Conservation (phyloP, 2,888 invertebrate genomes). For the Dasysyrphus tricinctus region DNA sequence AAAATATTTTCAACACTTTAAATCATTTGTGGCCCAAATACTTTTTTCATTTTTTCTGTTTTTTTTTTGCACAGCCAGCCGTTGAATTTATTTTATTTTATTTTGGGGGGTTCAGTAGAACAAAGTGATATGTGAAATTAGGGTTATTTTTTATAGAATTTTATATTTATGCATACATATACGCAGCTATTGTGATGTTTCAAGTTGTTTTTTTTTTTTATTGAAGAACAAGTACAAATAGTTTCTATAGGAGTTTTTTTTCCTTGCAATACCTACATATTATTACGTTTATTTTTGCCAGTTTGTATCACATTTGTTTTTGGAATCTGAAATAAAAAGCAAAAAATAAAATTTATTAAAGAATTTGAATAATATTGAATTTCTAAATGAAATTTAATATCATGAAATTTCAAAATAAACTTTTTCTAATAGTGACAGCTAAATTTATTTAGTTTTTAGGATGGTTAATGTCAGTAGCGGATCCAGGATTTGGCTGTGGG, state of each 20-base stretch:
- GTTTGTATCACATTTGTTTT: neutral
- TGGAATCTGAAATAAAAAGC: neutral
- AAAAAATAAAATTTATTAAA: neutral
- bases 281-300: neutral
- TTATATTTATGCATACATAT: neutral
- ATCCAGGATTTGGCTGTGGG: no score
- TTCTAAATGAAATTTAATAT: no score
- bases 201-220: no score
- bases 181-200: neutral
- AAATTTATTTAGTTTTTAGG: no score
- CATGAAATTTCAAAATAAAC: no score
- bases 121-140: neutral
- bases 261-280: neutral
- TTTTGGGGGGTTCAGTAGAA: neutral
- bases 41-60: neutral
- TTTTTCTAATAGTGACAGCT: no score
- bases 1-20: neutral
- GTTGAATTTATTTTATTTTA: neutral
- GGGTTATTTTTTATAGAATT: neutral
- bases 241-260: neutral
- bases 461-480: no score
- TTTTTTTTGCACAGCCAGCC: neutral
- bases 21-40: neutral
- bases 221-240: neutral
- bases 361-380: neutral